Evolutionary conservation across 2,113 vertebrate species (phyloP).

Genomic region (Cyrtonyx montezumae): DNA sequence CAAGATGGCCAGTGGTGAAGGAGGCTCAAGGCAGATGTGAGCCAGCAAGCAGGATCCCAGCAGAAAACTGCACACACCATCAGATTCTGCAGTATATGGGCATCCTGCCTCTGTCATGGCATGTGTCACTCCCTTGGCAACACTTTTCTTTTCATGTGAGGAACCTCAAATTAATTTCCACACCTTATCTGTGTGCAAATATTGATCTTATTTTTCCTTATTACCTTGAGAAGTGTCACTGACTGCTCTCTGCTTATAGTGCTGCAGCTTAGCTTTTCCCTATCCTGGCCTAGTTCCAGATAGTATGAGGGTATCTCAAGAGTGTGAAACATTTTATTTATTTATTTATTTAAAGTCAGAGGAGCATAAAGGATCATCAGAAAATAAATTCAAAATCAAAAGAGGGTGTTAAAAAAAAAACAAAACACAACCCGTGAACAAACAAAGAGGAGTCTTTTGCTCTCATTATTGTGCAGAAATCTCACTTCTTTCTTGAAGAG

Average conservation of each 20-base stretch:
- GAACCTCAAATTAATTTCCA: not conserved
- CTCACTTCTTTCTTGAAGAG: not conserved
- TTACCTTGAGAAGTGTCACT: not conserved
- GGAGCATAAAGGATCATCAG: not conserved
- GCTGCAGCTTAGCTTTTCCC: not conserved
- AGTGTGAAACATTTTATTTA: not conserved
- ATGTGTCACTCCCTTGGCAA: rapidly evolving
- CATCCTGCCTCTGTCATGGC: not conserved
- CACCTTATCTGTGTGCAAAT: not conserved
- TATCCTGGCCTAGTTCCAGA: not conserved
- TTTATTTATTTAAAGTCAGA: not conserved
- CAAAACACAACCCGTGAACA: not conserved
- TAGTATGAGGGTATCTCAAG: not conserved
- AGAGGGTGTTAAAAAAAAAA: not conserved
- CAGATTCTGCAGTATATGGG: not conserved
- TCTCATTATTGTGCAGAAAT: not conserved
- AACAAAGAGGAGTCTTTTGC: not conserved
- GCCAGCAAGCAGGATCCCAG: not conserved
- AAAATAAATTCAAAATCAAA: not conserved
- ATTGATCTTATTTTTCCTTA: not conserved
- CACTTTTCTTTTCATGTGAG: not conserved
- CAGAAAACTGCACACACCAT: not conserved
- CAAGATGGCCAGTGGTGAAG: rapidly evolving
- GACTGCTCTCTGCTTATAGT: not conserved
- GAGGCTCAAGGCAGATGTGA: not conserved